Evolutionary conservation across 2,888 invertebrate genomes (phyloP), one percentile per base, ranked within the genome.

Genomic region (Sylvicola fuscatus): DNA sequence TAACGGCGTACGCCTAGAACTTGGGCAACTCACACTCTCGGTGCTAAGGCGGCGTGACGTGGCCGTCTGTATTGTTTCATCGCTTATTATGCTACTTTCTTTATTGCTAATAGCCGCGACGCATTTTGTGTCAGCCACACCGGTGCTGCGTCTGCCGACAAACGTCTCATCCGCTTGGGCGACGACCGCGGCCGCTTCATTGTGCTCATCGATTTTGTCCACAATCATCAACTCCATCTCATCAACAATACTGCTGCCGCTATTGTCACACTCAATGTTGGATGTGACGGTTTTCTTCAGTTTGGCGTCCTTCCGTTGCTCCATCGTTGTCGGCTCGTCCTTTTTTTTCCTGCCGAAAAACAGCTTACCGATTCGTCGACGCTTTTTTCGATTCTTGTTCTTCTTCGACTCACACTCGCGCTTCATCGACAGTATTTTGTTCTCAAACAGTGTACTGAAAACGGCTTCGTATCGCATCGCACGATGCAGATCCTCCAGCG

Each of bases 401-500:
- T 40, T 37, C 30, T 53, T 52, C 40, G 56, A 54, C 45, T 59
- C 59, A 34, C 57, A 57, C 36, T 59, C 58, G 14, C 55, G 52
- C 41, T 59, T 58, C 40, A 59, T 56, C 17, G 54, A 56, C 42
- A 53, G 46, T 47, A 60, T 51, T 46, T 59, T 59, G 45, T 58
- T 55, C 44, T 59, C 54, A 42, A 59, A 49, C 38, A 59, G 46
- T 13, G 53, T 50, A 40, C 50, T 51, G 37, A 59, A 58, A n/a
- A 59, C 52, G 10, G 56, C 51, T 41, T 60, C 60, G 36, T 58
- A 59, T 38, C 55, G 57, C 14, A 57, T 48, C n/a, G 57, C 53
- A 12, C 54, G 47, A 40, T 53, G 51, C 40, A 54, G 46, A 39
- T 60, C 57, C 30, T 46, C 44, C 32, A 51, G 46, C n/a, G 51